Evolutionary conservation across 2,113 vertebrate species (phyloP).

Genomic region (Ptilonorhynchus violaceus): DNA sequence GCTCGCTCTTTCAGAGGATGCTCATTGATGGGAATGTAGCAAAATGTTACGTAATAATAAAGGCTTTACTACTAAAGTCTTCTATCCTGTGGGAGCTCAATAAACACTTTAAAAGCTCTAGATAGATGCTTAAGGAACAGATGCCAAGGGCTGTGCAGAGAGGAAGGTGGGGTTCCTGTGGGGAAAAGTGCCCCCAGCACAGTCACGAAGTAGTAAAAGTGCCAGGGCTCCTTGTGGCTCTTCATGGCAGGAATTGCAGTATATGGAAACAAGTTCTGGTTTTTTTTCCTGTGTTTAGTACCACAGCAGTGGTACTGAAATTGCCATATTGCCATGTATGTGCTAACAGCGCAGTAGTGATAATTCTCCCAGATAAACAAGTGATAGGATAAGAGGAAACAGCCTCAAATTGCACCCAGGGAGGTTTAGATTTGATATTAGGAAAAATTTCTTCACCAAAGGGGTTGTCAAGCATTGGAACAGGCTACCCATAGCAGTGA

Average conservation of each 20-base stretch:
- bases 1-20: neutral
- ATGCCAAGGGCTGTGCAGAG: neutral
- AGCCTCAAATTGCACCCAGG: neutral
- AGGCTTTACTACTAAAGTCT: neutral
- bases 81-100: neutral
- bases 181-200: neutral
- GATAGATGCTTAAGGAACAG: neutral
- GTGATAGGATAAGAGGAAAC: neutral
- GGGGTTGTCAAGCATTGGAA: neutral
- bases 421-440: neutral
- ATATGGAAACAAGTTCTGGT: neutral
- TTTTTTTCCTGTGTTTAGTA: too few relatives aligned
- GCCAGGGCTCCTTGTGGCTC: neutral
- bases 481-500: neutral
- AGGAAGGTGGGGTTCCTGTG: neutral
- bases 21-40: neutral
- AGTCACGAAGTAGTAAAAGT: neutral
- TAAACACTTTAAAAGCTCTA: neutral
- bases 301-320: neutral
- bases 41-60: neutral
- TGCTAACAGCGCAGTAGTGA: neutral
- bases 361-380: neutral
- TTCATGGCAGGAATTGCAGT: neutral
- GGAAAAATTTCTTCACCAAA: neutral
- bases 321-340: fast-evolving